phyloP scores from a whole-genome alignment of 1,140 invertebrate species.

The Meloidogyne floridensis region DNA sequence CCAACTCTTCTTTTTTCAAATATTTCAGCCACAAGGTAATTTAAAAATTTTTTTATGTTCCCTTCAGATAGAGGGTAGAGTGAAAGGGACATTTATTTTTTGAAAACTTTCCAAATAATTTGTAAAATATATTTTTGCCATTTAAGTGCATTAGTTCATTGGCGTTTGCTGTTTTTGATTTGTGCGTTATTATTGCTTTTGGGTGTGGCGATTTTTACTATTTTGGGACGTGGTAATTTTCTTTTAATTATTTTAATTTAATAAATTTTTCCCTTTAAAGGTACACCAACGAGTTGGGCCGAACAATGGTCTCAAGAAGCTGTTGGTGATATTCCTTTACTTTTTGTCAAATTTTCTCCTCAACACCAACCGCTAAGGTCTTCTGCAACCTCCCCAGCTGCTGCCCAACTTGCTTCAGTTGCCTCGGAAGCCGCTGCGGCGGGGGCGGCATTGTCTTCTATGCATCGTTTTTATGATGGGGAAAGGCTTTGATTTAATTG shows the following conservation, averaged over 20 bases:
- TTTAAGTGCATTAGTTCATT: slow-evolving; percentile 30
- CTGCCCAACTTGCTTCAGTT: not conserved
- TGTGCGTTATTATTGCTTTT: slow-evolving; percentile 30
- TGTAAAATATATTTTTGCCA: not conserved
- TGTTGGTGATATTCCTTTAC: slow-evolving; percentile 6
- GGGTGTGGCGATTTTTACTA: slow-evolving; percentile 30
- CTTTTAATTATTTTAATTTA: not conserved
- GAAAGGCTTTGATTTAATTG: not conserved
- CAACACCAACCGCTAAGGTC: not conserved
- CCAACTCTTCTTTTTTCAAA: slow-evolving; percentile 42
- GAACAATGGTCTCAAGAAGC: slow-evolving; percentile 27
- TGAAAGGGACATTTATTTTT: not conserved
- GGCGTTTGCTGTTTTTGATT: slow-evolving; percentile 34
- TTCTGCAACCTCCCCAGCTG: not conserved
- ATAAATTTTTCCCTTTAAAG: not conserved
- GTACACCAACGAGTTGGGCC: slow-evolving; percentile 28
- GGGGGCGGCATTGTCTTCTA: not conserved
- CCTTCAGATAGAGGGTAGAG: slow-evolving; percentile 6
- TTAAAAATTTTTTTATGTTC: slow-evolving; percentile 14
- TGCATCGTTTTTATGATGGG: not conserved
- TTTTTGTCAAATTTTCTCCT: slow-evolving; percentile 28
- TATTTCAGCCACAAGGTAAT: slow-evolving; percentile 12
- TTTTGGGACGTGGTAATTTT: slow-evolving; percentile 32
- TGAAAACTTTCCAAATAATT: not conserved
- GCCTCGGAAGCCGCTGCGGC: not conserved